These are phyloP conservation scores for Dermochelys coriacea DNA, from an alignment of 2,797 vertebrate genomes.

Conservation along the genomic window DNA sequence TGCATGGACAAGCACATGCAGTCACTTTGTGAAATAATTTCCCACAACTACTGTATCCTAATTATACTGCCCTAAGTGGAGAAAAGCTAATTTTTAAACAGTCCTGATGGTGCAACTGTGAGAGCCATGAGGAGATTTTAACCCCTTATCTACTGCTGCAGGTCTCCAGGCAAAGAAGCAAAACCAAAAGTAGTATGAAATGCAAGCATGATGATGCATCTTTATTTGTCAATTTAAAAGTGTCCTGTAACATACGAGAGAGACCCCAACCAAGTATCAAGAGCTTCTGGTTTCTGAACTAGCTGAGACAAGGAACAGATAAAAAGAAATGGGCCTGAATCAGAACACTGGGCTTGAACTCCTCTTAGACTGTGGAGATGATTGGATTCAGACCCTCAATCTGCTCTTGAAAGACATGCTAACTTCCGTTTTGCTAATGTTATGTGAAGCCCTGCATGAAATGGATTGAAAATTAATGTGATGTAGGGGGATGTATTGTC, in stretches of 20 bases:
- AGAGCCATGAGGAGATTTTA: constrained; percentile 35
- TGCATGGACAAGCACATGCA: constrained; percentile 74
- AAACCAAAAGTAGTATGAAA: neutral
- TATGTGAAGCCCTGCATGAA: neutral
- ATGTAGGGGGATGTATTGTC: neutral
- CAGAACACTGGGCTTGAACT: neutral
- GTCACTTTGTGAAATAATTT: constrained; percentile 78
- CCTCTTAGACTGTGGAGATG: neutral
- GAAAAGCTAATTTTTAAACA: constrained; percentile 74
- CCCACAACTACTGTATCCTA: constrained; percentile 74
- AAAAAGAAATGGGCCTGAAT: constrained; percentile 8
- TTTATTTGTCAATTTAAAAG: neutral
- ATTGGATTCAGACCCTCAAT: neutral
- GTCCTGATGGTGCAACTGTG: constrained; percentile 64
- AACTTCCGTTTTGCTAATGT: neutral
- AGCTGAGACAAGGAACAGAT: neutral
- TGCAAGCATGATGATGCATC: fast-evolving
- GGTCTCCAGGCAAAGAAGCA: neutral
- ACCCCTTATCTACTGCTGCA: constrained; percentile 4
- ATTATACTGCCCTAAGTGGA: constrained; percentile 72
- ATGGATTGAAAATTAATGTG: neutral
- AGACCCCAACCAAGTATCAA: neutral
- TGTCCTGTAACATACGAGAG: neutral
- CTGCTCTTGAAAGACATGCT: neutral
- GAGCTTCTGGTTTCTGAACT: neutral